Percentiles rank a stretch among this genome's conserved stretches.
phyloP scores from a whole-genome alignment of 2,797 vertebrate genomes.

The Macrochelys suwanniensis region DNA sequence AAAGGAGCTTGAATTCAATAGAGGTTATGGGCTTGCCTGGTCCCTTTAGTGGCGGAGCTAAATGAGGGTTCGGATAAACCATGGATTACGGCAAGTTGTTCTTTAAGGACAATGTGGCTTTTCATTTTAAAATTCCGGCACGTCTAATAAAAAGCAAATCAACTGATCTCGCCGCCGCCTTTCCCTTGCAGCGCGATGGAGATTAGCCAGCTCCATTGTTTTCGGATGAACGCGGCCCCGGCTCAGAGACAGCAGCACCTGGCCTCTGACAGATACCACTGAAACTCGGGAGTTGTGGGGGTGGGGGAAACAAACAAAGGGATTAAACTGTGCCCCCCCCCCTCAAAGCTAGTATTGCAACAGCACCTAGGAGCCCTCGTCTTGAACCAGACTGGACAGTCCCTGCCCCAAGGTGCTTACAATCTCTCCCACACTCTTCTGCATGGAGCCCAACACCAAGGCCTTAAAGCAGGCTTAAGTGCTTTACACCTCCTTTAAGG shows the following conservation, averaged over 20 bases:
- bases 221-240: not conserved
- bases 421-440: not conserved
- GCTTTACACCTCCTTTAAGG: not conserved
- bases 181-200: not conserved
- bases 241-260: not conserved
- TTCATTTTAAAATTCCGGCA: not conserved
- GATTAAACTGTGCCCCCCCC: not conserved
- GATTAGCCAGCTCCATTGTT: not conserved
- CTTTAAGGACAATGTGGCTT: conserved; percentile 14
- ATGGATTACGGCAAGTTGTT: conserved; percentile 28
- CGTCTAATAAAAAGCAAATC: not conserved
- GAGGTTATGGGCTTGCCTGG: conserved; percentile 41
- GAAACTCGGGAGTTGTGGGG: not conserved
- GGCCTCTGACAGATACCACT: not conserved
- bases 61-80: conserved; percentile 48
- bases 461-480: not conserved
- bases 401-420: not conserved
- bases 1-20: not conserved
- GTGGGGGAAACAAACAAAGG: not conserved
- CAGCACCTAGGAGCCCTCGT: not conserved
- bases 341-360: not conserved
- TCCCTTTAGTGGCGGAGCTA: not conserved
- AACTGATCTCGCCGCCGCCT: not conserved
- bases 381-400: not conserved
- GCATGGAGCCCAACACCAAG: not conserved